Base-by-base conservation (phyloP, 1,140 invertebrate genomes). In the Sesamia nonagrioides region DNA sequence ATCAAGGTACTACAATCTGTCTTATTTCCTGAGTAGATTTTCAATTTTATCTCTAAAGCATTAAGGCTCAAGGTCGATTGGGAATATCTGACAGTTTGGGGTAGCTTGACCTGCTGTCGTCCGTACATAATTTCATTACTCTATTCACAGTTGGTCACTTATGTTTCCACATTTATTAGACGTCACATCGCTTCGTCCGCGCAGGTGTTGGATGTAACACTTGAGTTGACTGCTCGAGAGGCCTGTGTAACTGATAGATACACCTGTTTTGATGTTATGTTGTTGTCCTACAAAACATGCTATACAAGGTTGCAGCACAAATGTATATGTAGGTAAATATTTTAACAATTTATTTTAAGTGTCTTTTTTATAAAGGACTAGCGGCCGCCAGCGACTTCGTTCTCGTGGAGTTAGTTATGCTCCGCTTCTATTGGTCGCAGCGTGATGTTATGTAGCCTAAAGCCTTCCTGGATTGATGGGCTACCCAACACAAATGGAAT, bases 201-300 rank as follows among this genome's bases (percentile, higher is more conserved):
- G 66, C 66, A 69, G 40, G 66, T 69, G 66, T 69, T 33, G 33
- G 66, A 48, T 50, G 66, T 69, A 69, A 69, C 66, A 69, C 66
- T 69, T 27, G 40, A 68, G 21, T 2, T n/a, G 27, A 35, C 11
- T 45, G 42, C 40, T 68, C 17, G 33, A 68, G 60, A 60, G 58
- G 61, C 11, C 27, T 27, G 11, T 42, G 61, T n/a, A n/a, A n/a
- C 37, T 1, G 37, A 1, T 40, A 1, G 37, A 66, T 45, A 17
- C 37, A 63, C 6, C 9, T 4, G 17, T 9, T 42, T 50, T 21
- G 18, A 33, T 6, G 18, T 21, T 33, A 9, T 58, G 18, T 21
- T 33, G 21, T 27, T 58, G 18, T 21, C 9, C 33, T 9, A 58
- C 54, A 58, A 33, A 33, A 15, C 54, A 6, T 33, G n/a, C n/a